Base-by-base conservation (phyloP, 1,140 invertebrate genomes). In the Atta texana region DNA sequence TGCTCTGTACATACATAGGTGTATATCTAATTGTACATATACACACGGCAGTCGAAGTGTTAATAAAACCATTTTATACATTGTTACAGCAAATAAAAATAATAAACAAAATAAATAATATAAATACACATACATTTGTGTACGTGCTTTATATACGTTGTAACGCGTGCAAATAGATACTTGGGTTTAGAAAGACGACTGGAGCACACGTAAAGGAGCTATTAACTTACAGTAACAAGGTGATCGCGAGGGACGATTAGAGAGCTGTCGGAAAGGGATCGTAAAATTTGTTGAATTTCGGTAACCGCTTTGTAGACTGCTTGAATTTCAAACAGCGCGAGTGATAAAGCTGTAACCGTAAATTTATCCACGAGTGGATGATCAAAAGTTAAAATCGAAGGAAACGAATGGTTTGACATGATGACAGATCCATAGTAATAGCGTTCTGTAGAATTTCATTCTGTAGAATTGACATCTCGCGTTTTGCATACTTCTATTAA, bases 321-420 rank as follows among this genome's bases (percentile, higher is more conserved):
- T 81, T 81, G 78, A 81, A 71, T 71, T 71, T 81, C 66, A 81
- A 81, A 81, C 71, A 71, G 44, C 53, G 21, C 34, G 49, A 8
- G 14, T 51, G 78, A 81, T 81, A 81, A 81, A 81, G 53, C n/a
- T 24, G 64, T 44, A 81, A 44, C 31, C 55, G 21, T 71, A 59
- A 81, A 81, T 71, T 81, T 57, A 71, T 81, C 78, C 78, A n/a
- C 34, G 34, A 59, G 6, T 24, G n/a, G 51, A 5, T 24, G 51
- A 81, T 57, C 21, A 39, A 44, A 39, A 57, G 31, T 71, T 71
- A 44, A 44, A 39, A 55, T 49, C 78, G 4, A 44, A 71, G 64
- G 21, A 81, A 78, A 39, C 39, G 39, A 71, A 21, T 18, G 21
- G 57, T 61, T 71, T 55, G 77, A 57, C 28, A 53, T 14, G 49